Conservation (phyloP, 2,113 vertebrate genomes). For the Regulus satrapa region DNA sequence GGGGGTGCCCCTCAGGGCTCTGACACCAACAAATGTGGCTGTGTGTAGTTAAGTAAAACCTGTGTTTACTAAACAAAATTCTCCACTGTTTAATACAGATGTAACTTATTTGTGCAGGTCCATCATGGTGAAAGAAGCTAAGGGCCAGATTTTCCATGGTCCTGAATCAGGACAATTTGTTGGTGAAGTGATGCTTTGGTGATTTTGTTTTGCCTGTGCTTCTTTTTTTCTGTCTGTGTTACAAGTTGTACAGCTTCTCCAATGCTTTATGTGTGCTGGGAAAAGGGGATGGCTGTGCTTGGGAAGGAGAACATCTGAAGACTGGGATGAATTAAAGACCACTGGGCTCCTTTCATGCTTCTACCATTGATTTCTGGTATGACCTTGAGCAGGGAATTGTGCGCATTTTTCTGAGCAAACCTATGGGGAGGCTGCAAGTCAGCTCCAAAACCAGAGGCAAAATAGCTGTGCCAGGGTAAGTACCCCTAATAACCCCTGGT, state of each 20-base stretch:
- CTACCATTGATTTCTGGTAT: background rate
- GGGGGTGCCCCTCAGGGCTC: background rate
- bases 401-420: background rate
- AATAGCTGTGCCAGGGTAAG: background rate
- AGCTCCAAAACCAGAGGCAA: background rate
- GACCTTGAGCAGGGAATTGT: background rate
- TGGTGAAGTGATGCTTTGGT: background rate
- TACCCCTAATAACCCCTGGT: background rate
- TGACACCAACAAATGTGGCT: accelerated
- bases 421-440: background rate
- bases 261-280: background rate
- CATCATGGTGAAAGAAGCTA: background rate
- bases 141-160: background rate
- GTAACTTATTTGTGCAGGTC: background rate
- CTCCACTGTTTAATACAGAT: background rate
- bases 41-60: background rate
- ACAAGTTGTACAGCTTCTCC: background rate
- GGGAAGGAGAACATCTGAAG: background rate
- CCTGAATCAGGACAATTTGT: background rate
- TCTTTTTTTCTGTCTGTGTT: background rate
- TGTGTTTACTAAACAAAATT: background rate
- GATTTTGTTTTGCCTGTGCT: background rate
- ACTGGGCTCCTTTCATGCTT: background rate
- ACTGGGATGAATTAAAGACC: background rate
- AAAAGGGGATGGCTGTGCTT: background rate